These are phyloP conservation scores for Neodon shergylaensis DNA, from an alignment of 2,113 vertebrate species.

Conservation along the genomic window DNA sequence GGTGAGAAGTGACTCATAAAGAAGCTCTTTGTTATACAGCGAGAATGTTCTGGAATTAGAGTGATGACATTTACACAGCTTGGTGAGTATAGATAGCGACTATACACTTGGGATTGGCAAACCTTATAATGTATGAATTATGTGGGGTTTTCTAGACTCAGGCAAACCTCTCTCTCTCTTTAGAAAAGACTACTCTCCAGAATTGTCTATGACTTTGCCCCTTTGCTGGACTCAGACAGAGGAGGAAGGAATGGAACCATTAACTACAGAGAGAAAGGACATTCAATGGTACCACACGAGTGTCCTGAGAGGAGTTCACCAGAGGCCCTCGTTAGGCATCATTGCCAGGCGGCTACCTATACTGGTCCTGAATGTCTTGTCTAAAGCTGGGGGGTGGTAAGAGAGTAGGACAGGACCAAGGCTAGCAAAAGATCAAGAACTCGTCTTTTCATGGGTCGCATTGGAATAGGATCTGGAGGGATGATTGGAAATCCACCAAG, in stretches of 20 bases:
- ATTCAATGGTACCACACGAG: rapidly evolving
- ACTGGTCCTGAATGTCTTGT: rapidly evolving
- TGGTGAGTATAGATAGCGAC: not conserved
- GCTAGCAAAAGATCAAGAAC: not conserved
- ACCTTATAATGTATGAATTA: not conserved
- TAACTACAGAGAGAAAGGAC: not conserved
- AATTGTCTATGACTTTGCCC: not conserved
- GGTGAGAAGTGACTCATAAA: not conserved
- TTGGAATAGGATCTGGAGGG: not conserved
- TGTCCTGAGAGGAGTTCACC: rapidly evolving
- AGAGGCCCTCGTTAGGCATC: too few relatives aligned
- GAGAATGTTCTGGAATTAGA: not conserved
- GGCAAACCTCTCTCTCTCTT: not conserved
- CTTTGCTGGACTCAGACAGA: not conserved
- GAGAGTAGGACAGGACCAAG: not conserved
- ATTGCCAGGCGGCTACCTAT: not conserved
- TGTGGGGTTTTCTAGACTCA: not conserved
- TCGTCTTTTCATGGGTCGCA: rapidly evolving
- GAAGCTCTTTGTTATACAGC: not conserved
- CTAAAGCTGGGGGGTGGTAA: not conserved
- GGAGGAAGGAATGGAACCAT: not conserved
- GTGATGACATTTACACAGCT: not conserved
- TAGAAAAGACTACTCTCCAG: not conserved
- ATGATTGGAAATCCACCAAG: not conserved
- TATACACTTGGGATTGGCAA: not conserved